Evolutionary conservation across 2,888 invertebrate species (phyloP), one percentile per base, ranked within the genome.

Genomic region (Hylaea fasciaria): DNA sequence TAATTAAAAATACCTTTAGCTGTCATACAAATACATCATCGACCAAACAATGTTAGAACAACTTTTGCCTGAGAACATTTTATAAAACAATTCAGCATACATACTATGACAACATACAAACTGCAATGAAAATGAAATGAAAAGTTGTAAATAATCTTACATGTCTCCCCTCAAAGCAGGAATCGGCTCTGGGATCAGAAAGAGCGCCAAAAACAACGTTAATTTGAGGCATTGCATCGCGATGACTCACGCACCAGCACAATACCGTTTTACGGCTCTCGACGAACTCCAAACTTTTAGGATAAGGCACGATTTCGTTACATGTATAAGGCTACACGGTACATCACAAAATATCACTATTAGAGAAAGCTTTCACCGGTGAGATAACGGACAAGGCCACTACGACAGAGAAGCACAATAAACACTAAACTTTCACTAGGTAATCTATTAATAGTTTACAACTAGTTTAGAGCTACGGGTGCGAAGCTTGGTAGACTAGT

Each of bases 261-360:
- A 61, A 73, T 73, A 48, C 52, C 39, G 47, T 47, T 29, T 76
- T 66, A 73, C 72, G 65, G 67, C 64, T 58, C 60, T 62, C 67
- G 58, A 63, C 40, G 57, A 61, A 69, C 74, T 75, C 72, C 64
- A 78, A 77, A 78, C 83, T 81, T 83, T 86, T 78, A 80, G 72
- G 69, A 69, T 86, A 90, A 91, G 90, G 90, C 91, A 89, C 90
- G 84, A 85, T 78, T 74, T 79, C 78, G 72, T 79, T 77, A 74
- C 54, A 72, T 62, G 68, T 73, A 67, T 80, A 84, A 86, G 80
- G 79, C 82, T 82, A 77, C 57, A 69, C 63, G 54, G 70, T 69
- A 73, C 70, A 74, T 71, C 72, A 76, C 72, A 73, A 75, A 71
- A 68, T 70, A 70, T 65, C 59, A 63, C 66, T 71, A 70, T 57